Conservation (phyloP, 2,797 vertebrate species). For the Cygnus olor region DNA sequence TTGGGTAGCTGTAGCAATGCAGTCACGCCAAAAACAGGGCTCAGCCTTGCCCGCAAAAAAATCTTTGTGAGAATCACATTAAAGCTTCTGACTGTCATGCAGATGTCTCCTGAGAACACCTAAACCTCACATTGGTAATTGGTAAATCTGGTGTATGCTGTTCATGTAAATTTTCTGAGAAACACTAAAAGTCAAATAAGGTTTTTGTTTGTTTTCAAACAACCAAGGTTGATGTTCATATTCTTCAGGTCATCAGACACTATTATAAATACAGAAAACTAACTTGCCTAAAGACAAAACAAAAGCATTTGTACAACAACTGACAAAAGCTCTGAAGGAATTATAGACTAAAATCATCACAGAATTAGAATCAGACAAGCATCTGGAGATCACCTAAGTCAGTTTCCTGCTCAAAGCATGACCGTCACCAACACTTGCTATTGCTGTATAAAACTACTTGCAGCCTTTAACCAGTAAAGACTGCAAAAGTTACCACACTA, state of each 20-base stretch:
- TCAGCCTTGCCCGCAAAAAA: background rate
- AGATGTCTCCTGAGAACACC: background rate
- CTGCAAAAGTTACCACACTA: background rate
- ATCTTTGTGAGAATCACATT: background rate
- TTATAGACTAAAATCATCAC: background rate
- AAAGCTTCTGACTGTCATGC: background rate
- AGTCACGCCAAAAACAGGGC: background rate
- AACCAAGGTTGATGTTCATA: background rate
- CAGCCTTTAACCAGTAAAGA: background rate
- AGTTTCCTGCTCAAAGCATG: background rate
- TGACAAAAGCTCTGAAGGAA: background rate
- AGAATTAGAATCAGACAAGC: background rate
- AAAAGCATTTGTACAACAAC: background rate
- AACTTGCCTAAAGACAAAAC: background rate
- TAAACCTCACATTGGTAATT: background rate
- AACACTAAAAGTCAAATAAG: background rate
- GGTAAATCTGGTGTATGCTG: background rate
- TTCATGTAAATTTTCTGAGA: background rate
- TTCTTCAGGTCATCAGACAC: background rate
- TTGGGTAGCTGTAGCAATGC: background rate
- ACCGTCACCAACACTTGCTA: background rate
- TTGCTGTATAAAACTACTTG: background rate
- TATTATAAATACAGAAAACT: background rate
- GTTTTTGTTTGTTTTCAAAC: background rate
- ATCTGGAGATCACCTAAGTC: background rate